phyloP scores from a whole-genome alignment of 1,140 invertebrate genomes.

The Megathymus violae region DNA sequence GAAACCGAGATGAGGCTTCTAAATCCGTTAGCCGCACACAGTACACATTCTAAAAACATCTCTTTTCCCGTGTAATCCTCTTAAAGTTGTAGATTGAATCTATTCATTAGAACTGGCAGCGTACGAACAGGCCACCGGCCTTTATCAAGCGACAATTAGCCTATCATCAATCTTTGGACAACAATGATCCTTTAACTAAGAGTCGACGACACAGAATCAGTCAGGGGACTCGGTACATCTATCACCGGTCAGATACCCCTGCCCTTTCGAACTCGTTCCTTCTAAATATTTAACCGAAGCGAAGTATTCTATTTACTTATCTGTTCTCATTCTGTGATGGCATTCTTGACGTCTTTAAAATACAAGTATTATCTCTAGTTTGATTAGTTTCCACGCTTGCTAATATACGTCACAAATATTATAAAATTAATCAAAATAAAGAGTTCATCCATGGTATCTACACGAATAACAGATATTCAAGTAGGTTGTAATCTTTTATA shows the following conservation, averaged over 20 bases:
- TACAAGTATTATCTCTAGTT: background rate
- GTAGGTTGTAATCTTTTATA: too few relatives aligned
- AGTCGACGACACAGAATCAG: slow-evolving; percentile 59
- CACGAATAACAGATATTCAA: too few relatives aligned
- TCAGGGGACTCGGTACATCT: slow-evolving; percentile 47
- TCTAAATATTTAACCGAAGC: slow-evolving; percentile 34
- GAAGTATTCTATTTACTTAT: background rate
- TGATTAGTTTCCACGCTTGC: too few relatives aligned
- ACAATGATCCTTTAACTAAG: slow-evolving; percentile 72
- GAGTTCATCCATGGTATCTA: too few relatives aligned
- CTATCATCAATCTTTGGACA: slow-evolving; percentile 70
- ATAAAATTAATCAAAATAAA: too few relatives aligned
- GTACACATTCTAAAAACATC: slow-evolving; percentile 30
- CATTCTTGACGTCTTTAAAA: too few relatives aligned
- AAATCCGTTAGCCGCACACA: slow-evolving; percentile 24
- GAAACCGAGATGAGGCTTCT: slow-evolving; percentile 8
- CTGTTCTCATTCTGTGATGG: background rate
- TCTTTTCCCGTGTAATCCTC: slow-evolving; percentile 35
- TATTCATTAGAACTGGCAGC: slow-evolving; percentile 50
- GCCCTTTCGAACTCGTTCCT: slow-evolving; percentile 34
- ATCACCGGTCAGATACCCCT: slow-evolving; percentile 50
- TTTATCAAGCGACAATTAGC: slow-evolving; percentile 60
- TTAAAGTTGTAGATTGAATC: slow-evolving; percentile 40
- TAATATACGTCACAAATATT: too few relatives aligned
- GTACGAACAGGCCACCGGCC: slow-evolving; percentile 37